Evolutionary conservation across 2,888 invertebrate species (phyloP), one percentile per base, ranked within the genome.

Genomic region (Drosophila cracens): DNA sequence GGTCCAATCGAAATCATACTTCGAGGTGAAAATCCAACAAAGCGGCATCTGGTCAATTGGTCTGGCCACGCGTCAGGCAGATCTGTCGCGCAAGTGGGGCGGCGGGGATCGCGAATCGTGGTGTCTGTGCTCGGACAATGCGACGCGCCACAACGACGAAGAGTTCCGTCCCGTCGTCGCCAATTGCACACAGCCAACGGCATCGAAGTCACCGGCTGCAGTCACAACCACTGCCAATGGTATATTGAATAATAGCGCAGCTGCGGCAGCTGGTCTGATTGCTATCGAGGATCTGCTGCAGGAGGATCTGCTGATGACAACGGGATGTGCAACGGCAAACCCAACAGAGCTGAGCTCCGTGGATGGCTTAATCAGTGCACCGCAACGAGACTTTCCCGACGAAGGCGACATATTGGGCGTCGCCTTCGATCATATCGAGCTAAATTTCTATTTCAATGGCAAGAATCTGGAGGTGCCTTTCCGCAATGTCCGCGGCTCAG

Each of bases 1-100:
- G 56, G 97, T 97, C 16, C 99, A 99, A 93, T 98, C 98, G 90
- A 99, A 99, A 94, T 97, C 99, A 4, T 99, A 99, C 93, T 99
- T 99, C 93, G 99, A 99, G 94, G 97, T 99, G 8, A 99, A 99
- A 94, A 94, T 99, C 65, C 99, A 99, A 93, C 99, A 99, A 92
- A 96, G 97, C 74, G 99, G 99, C 89, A 95, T 96, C 40, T 99
- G 99, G 99, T 98, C 98, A 2, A 95, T 99, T 18, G 99, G 99
- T 3, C 93, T 99, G 70, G 99, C 98, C 13, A 97, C 98, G 0
- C 94, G 97, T 83, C 96, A 97, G 72, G 96, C 97, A 52, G 97
- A 98, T 93, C 94, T 99, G 52, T 97, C 98, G 92, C 95, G 95
- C 92, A 96, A 97, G 33, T 96, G 97, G 92, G 97, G 99, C 59